phyloP scores from a whole-genome alignment of 2,888 invertebrate genomes.

The Toxonevra muliebris region DNA sequence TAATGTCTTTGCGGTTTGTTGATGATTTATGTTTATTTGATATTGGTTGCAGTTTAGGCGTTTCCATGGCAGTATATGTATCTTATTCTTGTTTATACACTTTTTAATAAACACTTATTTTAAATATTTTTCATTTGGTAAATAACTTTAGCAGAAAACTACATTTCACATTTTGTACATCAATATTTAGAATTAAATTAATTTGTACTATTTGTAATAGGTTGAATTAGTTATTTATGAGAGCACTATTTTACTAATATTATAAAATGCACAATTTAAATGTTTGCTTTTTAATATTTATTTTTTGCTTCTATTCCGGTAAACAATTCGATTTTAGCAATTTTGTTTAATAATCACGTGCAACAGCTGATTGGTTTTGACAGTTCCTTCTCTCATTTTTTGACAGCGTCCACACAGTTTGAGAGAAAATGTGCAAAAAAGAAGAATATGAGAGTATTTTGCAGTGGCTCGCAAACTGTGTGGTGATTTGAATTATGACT shows the following conservation, averaged over 20 bases:
- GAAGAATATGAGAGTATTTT: too few relatives aligned
- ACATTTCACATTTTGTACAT: background rate
- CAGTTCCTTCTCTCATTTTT: background rate
- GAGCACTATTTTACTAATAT: too few relatives aligned
- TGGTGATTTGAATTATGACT: too few relatives aligned
- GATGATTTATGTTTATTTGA: constrained; percentile 31
- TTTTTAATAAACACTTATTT: constrained; percentile 4
- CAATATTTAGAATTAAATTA: constrained; percentile 3
- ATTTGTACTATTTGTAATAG: background rate
- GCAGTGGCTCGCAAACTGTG: too few relatives aligned
- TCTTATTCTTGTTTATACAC: constrained; percentile 22
- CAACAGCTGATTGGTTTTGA: constrained; percentile 28
- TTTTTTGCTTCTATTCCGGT: background rate
- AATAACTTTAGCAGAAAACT: background rate
- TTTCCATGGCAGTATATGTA: constrained; percentile 32
- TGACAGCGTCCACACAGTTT: too few relatives aligned
- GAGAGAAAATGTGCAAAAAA: too few relatives aligned
- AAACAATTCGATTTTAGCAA: background rate
- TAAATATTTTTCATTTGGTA: background rate
- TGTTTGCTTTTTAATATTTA: background rate
- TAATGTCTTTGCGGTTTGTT: constrained; percentile 26
- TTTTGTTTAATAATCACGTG: background rate
- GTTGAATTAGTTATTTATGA: too few relatives aligned
- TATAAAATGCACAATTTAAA: too few relatives aligned
- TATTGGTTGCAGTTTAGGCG: constrained; percentile 42